Conservation (phyloP, 1,140 invertebrate genomes). For the Cotesia typhae region DNA sequence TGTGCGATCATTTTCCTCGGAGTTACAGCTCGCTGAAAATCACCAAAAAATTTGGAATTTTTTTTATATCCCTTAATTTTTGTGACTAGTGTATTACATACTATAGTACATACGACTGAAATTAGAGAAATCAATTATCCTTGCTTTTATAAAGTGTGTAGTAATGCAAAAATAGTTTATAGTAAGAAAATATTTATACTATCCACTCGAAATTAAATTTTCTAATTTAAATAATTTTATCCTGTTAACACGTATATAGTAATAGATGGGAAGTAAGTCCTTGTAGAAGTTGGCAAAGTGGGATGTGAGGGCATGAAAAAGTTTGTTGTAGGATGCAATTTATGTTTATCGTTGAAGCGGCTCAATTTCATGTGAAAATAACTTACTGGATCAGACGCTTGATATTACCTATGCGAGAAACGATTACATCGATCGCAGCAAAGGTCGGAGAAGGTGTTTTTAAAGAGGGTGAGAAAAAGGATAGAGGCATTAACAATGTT, state of each 20-base stretch:
- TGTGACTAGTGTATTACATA: too few relatives aligned
- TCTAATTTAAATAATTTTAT: background rate
- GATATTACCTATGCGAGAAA: slow-evolving; percentile 41
- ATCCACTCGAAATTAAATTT: background rate
- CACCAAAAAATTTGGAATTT: too few relatives aligned
- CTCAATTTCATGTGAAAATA: slow-evolving; percentile 40
- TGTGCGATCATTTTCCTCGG: too few relatives aligned
- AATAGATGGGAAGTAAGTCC: background rate
- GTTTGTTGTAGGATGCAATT: slow-evolving; percentile 37
- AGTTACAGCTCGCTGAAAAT: too few relatives aligned
- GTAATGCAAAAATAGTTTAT: too few relatives aligned
- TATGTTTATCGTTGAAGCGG: slow-evolving; percentile 38
- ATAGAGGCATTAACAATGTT: background rate
- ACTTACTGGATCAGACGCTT: slow-evolving; percentile 41
- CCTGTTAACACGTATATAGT: background rate
- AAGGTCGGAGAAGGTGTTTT: slow-evolving; percentile 17
- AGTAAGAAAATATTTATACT: too few relatives aligned
- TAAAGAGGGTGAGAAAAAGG: background rate
- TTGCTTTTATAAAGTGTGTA: too few relatives aligned
- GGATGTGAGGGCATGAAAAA: background rate
- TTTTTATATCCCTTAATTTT: too few relatives aligned
- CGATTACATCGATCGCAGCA: slow-evolving; percentile 38
- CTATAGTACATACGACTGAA: too few relatives aligned
- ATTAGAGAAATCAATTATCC: too few relatives aligned
- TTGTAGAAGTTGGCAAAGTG: background rate